Base-by-base conservation (phyloP, 2,888 invertebrate species). In the Cylindroiulus punctatus region DNA sequence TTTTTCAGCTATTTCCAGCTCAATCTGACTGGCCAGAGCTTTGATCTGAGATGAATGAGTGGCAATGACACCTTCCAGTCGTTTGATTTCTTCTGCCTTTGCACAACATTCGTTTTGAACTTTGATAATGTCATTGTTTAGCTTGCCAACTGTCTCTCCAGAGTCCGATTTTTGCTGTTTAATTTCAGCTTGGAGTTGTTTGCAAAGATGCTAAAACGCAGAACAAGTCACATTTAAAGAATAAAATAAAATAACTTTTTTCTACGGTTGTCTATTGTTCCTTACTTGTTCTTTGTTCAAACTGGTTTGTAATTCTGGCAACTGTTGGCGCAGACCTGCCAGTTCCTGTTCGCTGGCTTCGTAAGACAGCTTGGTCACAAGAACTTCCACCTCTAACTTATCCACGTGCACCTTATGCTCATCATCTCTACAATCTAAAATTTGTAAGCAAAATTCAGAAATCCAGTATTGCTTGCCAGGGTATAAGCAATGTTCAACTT, bases 331-430 rank as follows among this genome's bases (percentile, higher is more conserved):
- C 12, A 85, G 22, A 19, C 30, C 85, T 22, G 8, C 22, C 36
- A 76, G 30, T n/a, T 85, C 85, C 22, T 36, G 36, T n/a, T 85
- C 76, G 12, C n/a, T 26, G 22, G 12, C 44, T 85, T 85, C 65
- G 1, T n/a, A 42, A 85, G 85, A 40, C 10, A 85, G 30, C n/a
- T 81, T 81, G 3, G 85, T 30, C 36, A 85, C 42, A 3, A 85
- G 76, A 36, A 85, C 32, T 81, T 85, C 85, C 19, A 22, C 85
- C 26, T 85, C 76, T 12, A 85, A 40, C n/a, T 40, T 76, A 26
- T 85, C 85, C 40, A 76, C 85, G 1, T 10, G 40, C 36, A 40
- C 36, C 65, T 81, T 30, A 22, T 81, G 30, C 32, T 81, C 81
- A 40, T 10, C 12, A 14, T 84, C 47, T 12, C 47, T 12, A 52